Conservation (phyloP, 2,888 invertebrate genomes). For the Cenopis cana region DNA sequence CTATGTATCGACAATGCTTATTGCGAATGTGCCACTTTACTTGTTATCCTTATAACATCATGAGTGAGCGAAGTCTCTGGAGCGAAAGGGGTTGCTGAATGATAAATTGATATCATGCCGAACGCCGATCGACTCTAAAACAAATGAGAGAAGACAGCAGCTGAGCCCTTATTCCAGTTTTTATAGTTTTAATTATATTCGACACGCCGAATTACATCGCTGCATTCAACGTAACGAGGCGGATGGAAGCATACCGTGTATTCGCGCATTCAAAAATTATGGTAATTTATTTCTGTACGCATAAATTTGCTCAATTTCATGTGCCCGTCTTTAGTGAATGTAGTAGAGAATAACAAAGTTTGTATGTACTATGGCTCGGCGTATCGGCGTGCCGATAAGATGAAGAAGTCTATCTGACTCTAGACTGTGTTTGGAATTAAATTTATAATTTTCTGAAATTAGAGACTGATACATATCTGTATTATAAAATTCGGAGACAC, state of each 20-base stretch:
- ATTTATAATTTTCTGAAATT: not conserved
- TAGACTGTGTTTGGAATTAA: not conserved
- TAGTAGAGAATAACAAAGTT: slow-evolving; percentile 19
- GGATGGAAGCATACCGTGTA: slow-evolving; percentile 5
- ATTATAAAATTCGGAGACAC: no score
- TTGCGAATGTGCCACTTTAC: slow-evolving; percentile 61
- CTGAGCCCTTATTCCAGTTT: slow-evolving; percentile 7
- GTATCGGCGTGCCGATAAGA: slow-evolving; percentile 14
- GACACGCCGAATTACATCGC: slow-evolving; percentile 23
- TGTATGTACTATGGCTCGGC: slow-evolving; percentile 24
- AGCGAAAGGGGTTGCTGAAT: slow-evolving; percentile 33
- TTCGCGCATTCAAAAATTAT: slow-evolving; percentile 21
- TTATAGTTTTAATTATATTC: slow-evolving; percentile 16
- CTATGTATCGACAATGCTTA: slow-evolving; percentile 52
- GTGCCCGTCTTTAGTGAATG: slow-evolving; percentile 25
- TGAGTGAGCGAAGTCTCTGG: slow-evolving; percentile 50
- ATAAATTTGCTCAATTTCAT: slow-evolving; percentile 35
- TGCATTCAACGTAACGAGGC: slow-evolving; percentile 7
- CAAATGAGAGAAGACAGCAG: slow-evolving; percentile 22
- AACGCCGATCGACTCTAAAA: slow-evolving; percentile 24
- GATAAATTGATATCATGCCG: slow-evolving; percentile 35
- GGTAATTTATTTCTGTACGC: slow-evolving; percentile 33
- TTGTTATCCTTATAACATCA: slow-evolving; percentile 62
- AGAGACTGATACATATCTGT: no score
- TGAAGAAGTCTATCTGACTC: not conserved